Conservation (phyloP, 2,797 vertebrate species). For the Bryconaethiops microstoma region DNA sequence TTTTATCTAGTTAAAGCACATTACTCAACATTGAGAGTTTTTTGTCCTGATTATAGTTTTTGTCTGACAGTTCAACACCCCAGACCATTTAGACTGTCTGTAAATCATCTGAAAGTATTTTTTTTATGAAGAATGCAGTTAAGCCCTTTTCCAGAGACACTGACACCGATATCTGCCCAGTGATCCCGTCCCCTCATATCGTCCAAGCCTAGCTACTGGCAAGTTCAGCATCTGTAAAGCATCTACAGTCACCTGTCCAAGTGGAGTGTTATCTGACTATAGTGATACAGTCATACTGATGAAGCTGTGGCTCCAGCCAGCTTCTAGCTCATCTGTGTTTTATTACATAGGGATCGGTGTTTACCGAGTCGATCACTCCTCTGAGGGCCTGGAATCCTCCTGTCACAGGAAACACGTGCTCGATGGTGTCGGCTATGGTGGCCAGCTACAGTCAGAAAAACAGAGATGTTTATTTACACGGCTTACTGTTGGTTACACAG, state of each 20-base stretch:
- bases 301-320: neutral
- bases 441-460: conserved; percentile 80
- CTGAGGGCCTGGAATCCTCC: conserved; percentile 88
- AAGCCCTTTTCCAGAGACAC: no score
- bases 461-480: conserved; percentile 27
- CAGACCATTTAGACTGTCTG: no score
- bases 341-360: conserved; percentile 50
- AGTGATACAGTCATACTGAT: neutral
- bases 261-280: neutral
- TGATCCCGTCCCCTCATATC: no score
- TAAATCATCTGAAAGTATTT: no score
- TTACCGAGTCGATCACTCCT: conserved; percentile 89
- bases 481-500: neutral
- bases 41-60: no score
- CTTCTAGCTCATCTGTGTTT: conserved; percentile 11
- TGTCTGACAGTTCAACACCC: no score
- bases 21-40: no score
- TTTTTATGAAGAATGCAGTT: no score
- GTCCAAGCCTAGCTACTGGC: no score
- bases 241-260: neutral
- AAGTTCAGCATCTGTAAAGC: neutral
- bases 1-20: no score
- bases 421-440: conserved; percentile 89
- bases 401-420: conserved; percentile 89
- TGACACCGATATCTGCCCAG: no score